Evolutionary conservation across 2,113 vertebrate genomes (phyloP).

Genomic region (Climacteris rufus): DNA sequence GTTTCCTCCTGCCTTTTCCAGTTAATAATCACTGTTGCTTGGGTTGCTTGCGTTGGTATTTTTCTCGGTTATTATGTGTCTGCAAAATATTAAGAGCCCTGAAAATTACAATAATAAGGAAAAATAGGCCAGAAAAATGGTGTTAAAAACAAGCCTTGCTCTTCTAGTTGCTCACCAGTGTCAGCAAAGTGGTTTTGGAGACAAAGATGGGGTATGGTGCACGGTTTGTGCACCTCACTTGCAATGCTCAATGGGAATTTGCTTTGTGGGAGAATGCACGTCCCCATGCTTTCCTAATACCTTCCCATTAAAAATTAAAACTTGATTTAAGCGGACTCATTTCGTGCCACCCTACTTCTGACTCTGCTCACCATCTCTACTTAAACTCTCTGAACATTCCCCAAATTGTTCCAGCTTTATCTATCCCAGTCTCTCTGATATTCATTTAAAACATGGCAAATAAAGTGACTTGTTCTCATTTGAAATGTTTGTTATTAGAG

Average conservation of each 20-base stretch:
- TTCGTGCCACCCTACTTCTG: not conserved
- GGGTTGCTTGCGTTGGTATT: not conserved
- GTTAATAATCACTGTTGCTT: constrained; percentile 15
- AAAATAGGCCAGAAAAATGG: not conserved
- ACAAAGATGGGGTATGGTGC: not conserved
- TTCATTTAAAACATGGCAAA: not conserved
- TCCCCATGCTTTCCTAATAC: not conserved
- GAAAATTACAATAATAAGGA: constrained; percentile 6
- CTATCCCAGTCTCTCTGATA: not conserved
- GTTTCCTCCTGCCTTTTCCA: constrained; percentile 2
- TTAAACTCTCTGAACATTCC: not conserved
- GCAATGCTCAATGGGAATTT: not conserved
- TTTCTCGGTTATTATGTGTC: not conserved
- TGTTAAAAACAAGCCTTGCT: not conserved
- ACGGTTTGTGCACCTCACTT: not conserved
- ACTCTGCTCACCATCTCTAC: not conserved
- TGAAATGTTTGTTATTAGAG: not conserved
- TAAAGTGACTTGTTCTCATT: not conserved
- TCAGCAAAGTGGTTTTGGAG: not conserved
- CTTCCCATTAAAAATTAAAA: not conserved
- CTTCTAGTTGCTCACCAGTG: not conserved
- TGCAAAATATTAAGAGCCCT: constrained; percentile 25
- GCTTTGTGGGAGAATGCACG: not conserved
- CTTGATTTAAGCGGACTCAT: not conserved
- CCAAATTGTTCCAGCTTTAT: not conserved